Base-by-base conservation (phyloP, 2,113 vertebrate genomes). In the Dicrurus megarhynchus region DNA sequence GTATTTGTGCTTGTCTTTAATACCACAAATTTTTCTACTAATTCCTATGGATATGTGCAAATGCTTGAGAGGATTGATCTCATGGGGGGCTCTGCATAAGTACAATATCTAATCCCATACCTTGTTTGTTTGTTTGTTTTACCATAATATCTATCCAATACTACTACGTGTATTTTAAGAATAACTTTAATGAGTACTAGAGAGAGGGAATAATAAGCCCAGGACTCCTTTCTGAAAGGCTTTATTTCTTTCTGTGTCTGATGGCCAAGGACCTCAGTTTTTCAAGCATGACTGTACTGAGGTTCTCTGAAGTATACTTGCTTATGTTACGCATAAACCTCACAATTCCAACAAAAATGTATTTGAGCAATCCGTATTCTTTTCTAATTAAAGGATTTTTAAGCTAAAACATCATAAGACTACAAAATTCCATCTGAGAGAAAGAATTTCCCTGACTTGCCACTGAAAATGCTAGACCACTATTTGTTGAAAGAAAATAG, bases 31-130 rank as follows among this genome's bases (percentile, higher is more conserved):
- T 89, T 85, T 84, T 50, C 60, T 46, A 20, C 15, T 42, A 41
- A 42, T 87, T 87, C 16, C 6, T 63, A 32, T 14, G 11, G 19
- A 50, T 74, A 22, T 9, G 2, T 50, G 28, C 22, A 57, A 90
- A 73, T 42, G 8, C 7, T 74, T 53, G 28, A 49, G 30, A 76
- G 3, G 22, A 39, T 1, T 42, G 7, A 22, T 78, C 15, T 67
- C 23, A 32, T 35, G 26, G 23, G 16, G 1, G 1, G 18, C 39
- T 82, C 21, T n/a, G 11, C 1, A 0, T 46, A 39, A 60, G 13
- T 44, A 35, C 37, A 65, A 22, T 47, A 22, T 27, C 18, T 70
- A 63, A 69, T 55, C 15, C 22, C 16, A 69, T n/a, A 46, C 3
- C 5, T 56, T 49, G 5, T 24, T 81, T 67, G 6, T 17, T 87